A percentile compares a stretch with the other conserved stretches of the same genome.
Conservation (phyloP, 2,888 invertebrate species). For the Prosopocoilus inquinatus region DNA sequence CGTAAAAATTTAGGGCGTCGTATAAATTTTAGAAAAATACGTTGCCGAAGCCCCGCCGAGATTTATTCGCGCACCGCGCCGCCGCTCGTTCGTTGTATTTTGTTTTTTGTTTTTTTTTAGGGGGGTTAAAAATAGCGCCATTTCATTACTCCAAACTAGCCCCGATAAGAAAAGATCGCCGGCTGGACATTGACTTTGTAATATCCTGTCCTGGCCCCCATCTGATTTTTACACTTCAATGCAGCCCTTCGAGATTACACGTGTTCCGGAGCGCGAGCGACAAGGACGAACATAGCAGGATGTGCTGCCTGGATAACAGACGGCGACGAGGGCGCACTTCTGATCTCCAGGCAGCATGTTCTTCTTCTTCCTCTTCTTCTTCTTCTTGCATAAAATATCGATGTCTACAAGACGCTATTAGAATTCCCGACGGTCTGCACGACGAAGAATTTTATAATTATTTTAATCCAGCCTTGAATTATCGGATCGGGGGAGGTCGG, state of each 20-base stretch:
- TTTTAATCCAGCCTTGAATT: no score
- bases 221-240: constrained; percentile 11
- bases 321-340: constrained; percentile 9
- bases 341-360: constrained; percentile 5
- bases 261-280: constrained; percentile 11
- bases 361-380: no score
- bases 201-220: constrained; percentile 16
- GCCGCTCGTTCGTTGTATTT: not conserved
- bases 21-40: no score
- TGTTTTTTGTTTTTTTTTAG: not conserved
- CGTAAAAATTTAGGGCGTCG: no score
- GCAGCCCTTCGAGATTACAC: constrained; percentile 14
- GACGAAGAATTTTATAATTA: not conserved
- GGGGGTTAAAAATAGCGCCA: not conserved
- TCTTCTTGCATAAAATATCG: constrained; percentile 14
- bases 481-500: no score
- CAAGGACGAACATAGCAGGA: constrained; percentile 6
- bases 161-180: not conserved
- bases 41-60: no score
- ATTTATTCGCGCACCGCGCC: no score
- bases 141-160: not conserved
- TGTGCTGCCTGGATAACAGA: constrained; percentile 11
- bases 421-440: constrained; percentile 5
- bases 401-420: constrained; percentile 5
- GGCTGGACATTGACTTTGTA: constrained; percentile 17